phyloP scores from a whole-genome alignment of 2,888 invertebrate genomes.

The Leucozona laternaria region DNA sequence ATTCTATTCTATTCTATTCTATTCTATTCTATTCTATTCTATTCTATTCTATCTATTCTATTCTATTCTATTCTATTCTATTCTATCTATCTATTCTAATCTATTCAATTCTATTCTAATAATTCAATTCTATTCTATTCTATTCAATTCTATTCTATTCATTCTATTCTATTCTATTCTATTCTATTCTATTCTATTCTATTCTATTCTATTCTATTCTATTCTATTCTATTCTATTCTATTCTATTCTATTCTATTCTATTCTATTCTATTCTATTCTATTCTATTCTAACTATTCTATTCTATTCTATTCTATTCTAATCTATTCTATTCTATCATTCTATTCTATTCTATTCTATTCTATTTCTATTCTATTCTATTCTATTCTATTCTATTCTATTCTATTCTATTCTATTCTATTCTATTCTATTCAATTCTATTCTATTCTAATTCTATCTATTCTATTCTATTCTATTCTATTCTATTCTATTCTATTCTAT shows the following conservation, averaged over 20 bases:
- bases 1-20: too few relatives aligned
- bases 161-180: not conserved
- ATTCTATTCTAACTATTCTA: too few relatives aligned
- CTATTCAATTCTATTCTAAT: not conserved
- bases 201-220: not conserved
- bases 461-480: conserved; percentile 8
- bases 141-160: not conserved
- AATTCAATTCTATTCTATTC: not conserved
- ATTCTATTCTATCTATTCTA: too few relatives aligned
- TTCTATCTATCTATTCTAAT: not conserved
- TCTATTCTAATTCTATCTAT: conserved; percentile 5
- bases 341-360: conserved; percentile 3
- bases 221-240: conserved; percentile 1
- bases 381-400: conserved; percentile 3
- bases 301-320: too few relatives aligned
- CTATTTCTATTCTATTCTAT: conserved; percentile 3
- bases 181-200: not conserved
- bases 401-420: not conserved
- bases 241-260: too few relatives aligned
- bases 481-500: conserved; percentile 2
- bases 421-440: conserved; percentile 4
- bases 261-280: too few relatives aligned
- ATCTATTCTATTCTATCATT: not conserved
- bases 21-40: too few relatives aligned
- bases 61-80: not conserved